Evolutionary conservation across 2,888 invertebrate species (phyloP), one percentile per base, ranked within the genome.

Genomic region (Fabriciana adippe): DNA sequence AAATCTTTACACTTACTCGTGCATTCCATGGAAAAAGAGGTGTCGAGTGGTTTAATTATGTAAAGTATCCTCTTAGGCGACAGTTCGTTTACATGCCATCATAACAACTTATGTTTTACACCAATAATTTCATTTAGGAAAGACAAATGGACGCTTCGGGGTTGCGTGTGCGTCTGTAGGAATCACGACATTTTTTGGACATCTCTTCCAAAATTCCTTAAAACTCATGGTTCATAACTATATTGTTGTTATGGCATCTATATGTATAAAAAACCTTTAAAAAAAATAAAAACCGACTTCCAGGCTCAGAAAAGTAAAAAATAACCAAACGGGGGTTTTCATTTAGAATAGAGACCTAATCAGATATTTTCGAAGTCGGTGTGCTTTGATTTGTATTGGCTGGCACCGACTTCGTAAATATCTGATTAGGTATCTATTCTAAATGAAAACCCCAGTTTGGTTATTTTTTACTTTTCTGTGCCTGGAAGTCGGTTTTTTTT

Each of bases 51-150:
- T 41, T 66, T 60, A 73, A 73, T 72, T 72, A 41, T 47, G 57
- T 67, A 72, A 74, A 74, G 67, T 70, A 64, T 73, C 54, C 67
- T 73, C 73, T 70, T 68, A 65, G 74, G 74, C 67, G 69, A 72
- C 69, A 70, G 47, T 66, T 62, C 18, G 14, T 55, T 41, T 4
- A 51, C 51, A 48, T 21, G 62, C 31, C 59, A 57, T 63, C 53
- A 63, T 59, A 60, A 45, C 50, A 3, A 45, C 66, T 66, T 63
- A 18, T 21, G 70, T 67, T 54, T 71, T 62, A 57, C 65, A 57
- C 68, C 64, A 57, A 70, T 73, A 69, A 71, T 73, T 72, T 73
- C 63, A 72, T 70, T 74, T 73, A 70, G 70, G 71, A 68, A 73
- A 74, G 67, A 72, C 75, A 75, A 74, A 73, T 72, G 73, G 55